Conservation (phyloP, 1,140 invertebrate genomes). For the Lepidurus apus region DNA sequence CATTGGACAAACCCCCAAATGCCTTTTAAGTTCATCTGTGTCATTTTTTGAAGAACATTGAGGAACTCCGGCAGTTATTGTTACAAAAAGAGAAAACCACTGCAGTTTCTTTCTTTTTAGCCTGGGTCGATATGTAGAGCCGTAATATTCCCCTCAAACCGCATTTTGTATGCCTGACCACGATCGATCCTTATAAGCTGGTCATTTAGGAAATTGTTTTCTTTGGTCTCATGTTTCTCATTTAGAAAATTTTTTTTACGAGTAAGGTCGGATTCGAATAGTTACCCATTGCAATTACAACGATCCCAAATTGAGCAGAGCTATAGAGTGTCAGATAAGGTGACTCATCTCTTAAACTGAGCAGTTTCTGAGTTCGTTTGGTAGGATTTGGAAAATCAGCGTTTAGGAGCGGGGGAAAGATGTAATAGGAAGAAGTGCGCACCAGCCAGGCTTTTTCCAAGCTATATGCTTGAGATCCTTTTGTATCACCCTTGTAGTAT, state of each 20-base stretch:
- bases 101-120: not conserved
- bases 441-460: not conserved
- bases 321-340: not conserved
- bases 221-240: not conserved
- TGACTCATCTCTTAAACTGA: not conserved
- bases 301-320: too few relatives aligned
- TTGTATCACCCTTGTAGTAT: not conserved
- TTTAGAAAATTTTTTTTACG: not conserved
- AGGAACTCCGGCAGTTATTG: not conserved
- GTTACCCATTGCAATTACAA: too few relatives aligned
- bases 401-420: not conserved
- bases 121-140: not conserved
- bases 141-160: not conserved
- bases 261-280: too few relatives aligned
- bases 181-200: not conserved
- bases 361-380: too few relatives aligned
- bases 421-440: not conserved
- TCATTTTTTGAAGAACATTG: not conserved
- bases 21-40: too few relatives aligned
- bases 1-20: too few relatives aligned
- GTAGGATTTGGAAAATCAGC: not conserved
- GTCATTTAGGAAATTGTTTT: conserved; percentile 2
- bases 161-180: conserved; percentile 5
- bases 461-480: not conserved
- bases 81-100: not conserved